These are phyloP conservation scores for Carettochelys insculpta DNA, from an alignment of 2,113 vertebrate species.

Conservation along the genomic window DNA sequence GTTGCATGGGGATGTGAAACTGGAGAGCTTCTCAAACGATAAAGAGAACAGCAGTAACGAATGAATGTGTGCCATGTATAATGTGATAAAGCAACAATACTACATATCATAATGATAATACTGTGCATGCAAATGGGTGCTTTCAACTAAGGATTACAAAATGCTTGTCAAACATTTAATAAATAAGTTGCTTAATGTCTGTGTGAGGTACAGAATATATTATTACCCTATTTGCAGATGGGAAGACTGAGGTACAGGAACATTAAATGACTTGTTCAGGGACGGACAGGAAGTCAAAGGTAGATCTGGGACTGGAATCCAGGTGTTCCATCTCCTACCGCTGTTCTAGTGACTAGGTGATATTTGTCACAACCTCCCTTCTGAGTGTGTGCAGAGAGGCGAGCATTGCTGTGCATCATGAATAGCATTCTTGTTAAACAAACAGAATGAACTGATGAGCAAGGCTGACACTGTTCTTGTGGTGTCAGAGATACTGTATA, in stretches of 20 bases:
- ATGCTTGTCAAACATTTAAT: background rate
- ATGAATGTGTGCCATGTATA: background rate
- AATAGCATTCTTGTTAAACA: conserved; percentile 30
- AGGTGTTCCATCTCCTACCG: background rate
- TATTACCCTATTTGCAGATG: background rate
- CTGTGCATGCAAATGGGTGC: background rate
- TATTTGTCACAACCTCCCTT: background rate
- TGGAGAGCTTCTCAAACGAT: background rate
- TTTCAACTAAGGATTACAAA: background rate
- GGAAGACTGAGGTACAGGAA: background rate
- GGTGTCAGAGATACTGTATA: background rate
- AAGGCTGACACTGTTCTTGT: background rate
- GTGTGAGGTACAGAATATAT: background rate
- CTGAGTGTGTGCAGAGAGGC: background rate
- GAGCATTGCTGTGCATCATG: background rate
- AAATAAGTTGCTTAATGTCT: background rate
- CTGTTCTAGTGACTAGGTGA: background rate
- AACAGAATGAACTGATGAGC: background rate
- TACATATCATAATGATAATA: background rate
- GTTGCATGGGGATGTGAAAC: background rate
- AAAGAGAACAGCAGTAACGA: background rate
- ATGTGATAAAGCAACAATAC: background rate
- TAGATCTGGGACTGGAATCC: background rate
- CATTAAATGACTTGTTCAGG: background rate
- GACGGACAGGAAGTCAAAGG: background rate